Evolutionary conservation across 35 echinoderm and acorn worm genomes (phyloP).

Genomic region (Ophioderma brevispina): DNA sequence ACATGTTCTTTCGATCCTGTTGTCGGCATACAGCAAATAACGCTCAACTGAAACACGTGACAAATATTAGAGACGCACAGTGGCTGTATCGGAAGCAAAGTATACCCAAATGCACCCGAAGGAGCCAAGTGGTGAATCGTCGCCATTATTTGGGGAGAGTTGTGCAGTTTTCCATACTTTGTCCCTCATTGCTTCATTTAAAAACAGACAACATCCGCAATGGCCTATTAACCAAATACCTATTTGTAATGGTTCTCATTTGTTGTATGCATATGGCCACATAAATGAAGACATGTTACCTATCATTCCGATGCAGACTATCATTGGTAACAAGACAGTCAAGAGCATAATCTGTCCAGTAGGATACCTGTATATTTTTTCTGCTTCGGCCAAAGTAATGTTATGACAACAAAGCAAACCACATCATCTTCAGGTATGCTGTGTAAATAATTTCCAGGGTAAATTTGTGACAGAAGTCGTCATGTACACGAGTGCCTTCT

Average conservation of each 20-base stretch:
- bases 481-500: too few species aligned
- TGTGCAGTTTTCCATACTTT: slow-evolving; percentile 42
- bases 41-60: slow-evolving; percentile 60
- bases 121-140: slow-evolving; percentile 41
- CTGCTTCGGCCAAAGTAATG: not conserved
- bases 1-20: not conserved
- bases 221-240: slow-evolving; percentile 67
- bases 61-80: slow-evolving; percentile 67
- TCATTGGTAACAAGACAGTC: slow-evolving; percentile 4
- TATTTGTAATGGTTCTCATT: slow-evolving; percentile 74
- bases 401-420: not conserved
- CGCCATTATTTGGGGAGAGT: slow-evolving; percentile 16
- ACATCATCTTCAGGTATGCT: too few species aligned
- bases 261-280: slow-evolving; percentile 44
- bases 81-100: slow-evolving; percentile 28
- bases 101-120: slow-evolving; percentile 34
- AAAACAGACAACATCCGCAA: slow-evolving; percentile 74
- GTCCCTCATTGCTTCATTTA: slow-evolving; percentile 52
- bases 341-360: not conserved
- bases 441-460: too few species aligned
- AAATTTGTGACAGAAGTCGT: too few species aligned
- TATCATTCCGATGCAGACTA: not conserved
- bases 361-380: not conserved
- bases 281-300: slow-evolving; percentile 52
- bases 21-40: slow-evolving; percentile 64